Evolutionary conservation across 2,113 vertebrate species (phyloP).

Genomic region (Tichodroma muraria): DNA sequence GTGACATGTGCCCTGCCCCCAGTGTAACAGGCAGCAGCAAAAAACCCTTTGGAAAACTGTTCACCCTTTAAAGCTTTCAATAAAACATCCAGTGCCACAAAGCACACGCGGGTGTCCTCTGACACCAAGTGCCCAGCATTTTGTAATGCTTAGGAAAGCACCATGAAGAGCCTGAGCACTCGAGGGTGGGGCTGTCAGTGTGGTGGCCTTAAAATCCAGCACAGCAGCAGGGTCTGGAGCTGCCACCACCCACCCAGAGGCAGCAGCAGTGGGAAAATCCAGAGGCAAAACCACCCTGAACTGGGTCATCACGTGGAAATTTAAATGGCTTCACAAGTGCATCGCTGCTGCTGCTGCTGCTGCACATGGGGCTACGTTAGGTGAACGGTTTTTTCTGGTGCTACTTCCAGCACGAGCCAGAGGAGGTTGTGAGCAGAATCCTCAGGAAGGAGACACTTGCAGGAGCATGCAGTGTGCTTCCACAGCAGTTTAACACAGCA

Average conservation of each 20-base stretch:
- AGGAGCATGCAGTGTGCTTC: rapidly evolving
- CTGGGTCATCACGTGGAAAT: background rate
- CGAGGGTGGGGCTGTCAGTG: background rate
- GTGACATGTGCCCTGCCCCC: background rate
- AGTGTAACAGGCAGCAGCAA: background rate
- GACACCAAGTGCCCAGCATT: background rate
- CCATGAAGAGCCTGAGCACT: rapidly evolving
- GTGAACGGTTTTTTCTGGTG: background rate
- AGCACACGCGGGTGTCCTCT: rapidly evolving
- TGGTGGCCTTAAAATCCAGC: background rate
- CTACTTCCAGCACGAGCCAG: background rate
- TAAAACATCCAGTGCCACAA: rapidly evolving
- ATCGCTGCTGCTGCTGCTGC: background rate
- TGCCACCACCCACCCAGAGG: background rate
- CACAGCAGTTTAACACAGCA: background rate
- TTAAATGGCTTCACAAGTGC: background rate
- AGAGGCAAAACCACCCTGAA: background rate
- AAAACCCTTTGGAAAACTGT: background rate
- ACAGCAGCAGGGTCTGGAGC: background rate
- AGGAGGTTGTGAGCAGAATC: background rate
- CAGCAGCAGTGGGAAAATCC: background rate
- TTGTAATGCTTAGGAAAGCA: rapidly evolving
- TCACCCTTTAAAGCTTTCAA: background rate
- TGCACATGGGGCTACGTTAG: background rate
- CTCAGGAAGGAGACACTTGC: background rate